phyloP scores from a whole-genome alignment of 2,113 vertebrate species.

The Podarcis cretensis region DNA sequence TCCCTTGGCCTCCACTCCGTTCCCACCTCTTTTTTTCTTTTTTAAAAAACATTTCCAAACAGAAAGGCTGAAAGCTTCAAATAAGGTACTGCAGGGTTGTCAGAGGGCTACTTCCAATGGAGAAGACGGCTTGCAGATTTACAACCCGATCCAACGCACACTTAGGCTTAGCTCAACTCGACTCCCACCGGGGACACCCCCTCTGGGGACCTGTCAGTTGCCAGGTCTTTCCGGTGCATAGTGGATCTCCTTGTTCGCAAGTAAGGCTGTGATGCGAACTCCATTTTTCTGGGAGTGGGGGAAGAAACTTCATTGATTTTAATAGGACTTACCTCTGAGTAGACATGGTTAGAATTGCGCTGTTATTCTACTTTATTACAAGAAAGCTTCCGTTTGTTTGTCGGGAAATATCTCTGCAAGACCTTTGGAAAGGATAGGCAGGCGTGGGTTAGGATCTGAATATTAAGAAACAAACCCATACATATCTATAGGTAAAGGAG shows the following conservation, averaged over 20 bases:
- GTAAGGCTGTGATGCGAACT: no score
- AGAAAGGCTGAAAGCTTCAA: background rate
- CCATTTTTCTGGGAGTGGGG: no score
- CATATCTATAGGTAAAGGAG: background rate
- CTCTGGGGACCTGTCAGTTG: background rate
- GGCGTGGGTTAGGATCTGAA: background rate
- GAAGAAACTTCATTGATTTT: no score
- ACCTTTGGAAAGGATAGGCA: no score
- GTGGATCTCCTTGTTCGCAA: background rate
- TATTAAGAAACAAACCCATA: background rate
- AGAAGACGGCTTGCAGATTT: background rate
- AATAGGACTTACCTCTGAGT: no score
- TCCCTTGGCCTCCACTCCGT: background rate
- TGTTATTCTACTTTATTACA: background rate
- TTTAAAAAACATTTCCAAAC: background rate
- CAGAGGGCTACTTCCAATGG: background rate
- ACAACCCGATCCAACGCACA: background rate
- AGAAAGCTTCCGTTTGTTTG: background rate
- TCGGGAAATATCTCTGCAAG: background rate
- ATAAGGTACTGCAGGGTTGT: no score
- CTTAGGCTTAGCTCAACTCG: no score
- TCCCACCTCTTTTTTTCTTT: no score
- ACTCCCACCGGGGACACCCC: no score
- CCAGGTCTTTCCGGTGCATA: no score
- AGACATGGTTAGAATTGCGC: no score